Evolutionary conservation across 1,140 invertebrate species (phyloP).

Genomic region (Drosophila insularis): DNA sequence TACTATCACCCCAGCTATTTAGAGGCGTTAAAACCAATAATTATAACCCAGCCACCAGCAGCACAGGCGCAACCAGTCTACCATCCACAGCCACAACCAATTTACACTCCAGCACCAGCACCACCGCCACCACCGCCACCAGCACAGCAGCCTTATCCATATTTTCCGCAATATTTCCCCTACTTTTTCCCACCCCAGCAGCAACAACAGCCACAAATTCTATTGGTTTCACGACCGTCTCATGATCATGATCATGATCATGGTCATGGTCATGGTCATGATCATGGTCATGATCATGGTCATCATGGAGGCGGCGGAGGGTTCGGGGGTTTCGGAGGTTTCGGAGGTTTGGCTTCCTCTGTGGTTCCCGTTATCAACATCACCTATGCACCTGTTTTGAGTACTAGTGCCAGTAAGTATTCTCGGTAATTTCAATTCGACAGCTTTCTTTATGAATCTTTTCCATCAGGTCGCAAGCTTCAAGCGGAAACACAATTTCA

Average conservation of each 20-base stretch:
- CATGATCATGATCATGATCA: too few species aligned
- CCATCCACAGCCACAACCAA: neutral
- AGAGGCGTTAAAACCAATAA: neutral
- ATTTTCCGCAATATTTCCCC: neutral
- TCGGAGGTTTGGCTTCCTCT: neutral
- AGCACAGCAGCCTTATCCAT: neutral
- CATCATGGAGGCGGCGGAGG: neutral
- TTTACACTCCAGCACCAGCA: neutral
- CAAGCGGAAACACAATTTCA: neutral
- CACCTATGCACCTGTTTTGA: conserved; percentile 28
- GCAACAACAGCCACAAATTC: neutral
- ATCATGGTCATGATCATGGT: too few species aligned
- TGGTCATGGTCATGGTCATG: too few species aligned
- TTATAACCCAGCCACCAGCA: neutral
- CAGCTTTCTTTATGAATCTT: neutral
- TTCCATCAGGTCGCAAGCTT: neutral
- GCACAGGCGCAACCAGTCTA: neutral
- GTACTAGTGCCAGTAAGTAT: neutral
- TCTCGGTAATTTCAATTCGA: too few species aligned
- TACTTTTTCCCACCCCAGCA: neutral
- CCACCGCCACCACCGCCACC: neutral
- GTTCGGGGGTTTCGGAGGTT: neutral
- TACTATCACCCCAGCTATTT: neutral
- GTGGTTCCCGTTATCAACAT: conserved; percentile 29
- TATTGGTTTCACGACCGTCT: neutral